Percentiles rank a stretch among this genome's conserved stretches.
phyloP scores from a whole-genome alignment of 2,797 vertebrate genomes.

The Buphagus erythrorhynchus region DNA sequence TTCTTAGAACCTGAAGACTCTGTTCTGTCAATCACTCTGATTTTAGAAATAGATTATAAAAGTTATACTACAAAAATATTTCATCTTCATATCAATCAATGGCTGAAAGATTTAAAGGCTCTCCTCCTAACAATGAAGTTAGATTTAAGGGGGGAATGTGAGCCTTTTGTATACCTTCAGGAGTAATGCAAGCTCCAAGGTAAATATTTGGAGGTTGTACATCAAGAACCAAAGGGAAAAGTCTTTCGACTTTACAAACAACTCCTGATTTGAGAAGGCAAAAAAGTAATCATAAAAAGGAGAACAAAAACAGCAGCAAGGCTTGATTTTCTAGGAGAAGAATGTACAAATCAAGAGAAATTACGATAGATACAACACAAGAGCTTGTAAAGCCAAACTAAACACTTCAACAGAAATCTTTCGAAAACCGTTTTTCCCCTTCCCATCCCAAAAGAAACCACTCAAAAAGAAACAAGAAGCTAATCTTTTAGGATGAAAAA shows the following conservation, averaged over 20 bases:
- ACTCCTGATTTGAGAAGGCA: slow-evolving; percentile 56
- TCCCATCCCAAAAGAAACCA: slow-evolving; percentile 13
- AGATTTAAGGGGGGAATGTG: not conserved
- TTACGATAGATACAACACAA: slow-evolving; percentile 39
- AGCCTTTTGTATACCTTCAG: slow-evolving; percentile 57
- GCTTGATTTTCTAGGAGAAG: slow-evolving; percentile 55
- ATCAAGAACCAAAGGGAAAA: slow-evolving; percentile 60
- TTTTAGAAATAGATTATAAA: slow-evolving; percentile 66
- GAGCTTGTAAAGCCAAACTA: slow-evolving; percentile 44
- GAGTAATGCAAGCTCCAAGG: slow-evolving; percentile 56
- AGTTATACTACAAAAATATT: slow-evolving; percentile 67
- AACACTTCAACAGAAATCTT: slow-evolving; percentile 15
- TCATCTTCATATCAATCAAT: slow-evolving; percentile 55
- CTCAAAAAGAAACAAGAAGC: slow-evolving; percentile 34
- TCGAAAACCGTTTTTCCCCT: not conserved
- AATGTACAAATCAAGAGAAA: slow-evolving; percentile 56
- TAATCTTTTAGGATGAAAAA: slow-evolving; percentile 32
- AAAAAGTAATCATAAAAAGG: slow-evolving; percentile 33
- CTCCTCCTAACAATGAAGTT: not conserved
- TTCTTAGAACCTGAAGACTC: slow-evolving; percentile 30
- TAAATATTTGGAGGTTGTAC: slow-evolving; percentile 62
- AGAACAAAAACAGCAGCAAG: slow-evolving; percentile 45
- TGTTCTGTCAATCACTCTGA: slow-evolving; percentile 8
- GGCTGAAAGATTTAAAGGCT: slow-evolving; percentile 54
- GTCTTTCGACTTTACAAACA: slow-evolving; percentile 41